Evolutionary conservation across 2,113 vertebrate genomes (phyloP), one percentile per base, ranked within the genome.

Genomic region (Ranitomeya imitator): DNA sequence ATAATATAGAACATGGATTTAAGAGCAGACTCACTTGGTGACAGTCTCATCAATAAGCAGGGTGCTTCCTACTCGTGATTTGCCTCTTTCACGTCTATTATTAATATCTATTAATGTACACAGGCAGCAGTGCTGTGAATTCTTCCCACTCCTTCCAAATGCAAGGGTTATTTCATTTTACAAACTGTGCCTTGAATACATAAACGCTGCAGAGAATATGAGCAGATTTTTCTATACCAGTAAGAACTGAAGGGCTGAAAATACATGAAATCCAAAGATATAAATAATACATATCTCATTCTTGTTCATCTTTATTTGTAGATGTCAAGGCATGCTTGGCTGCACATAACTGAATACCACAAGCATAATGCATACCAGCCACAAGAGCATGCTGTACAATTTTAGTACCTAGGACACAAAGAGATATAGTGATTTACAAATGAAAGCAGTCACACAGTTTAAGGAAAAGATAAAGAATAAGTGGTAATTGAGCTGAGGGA

Each of bases 231-330:
- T 55, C 59, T 11, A 85, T 37, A 76, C 26, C 18, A 85, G 51
- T 21, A 85, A 85, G 69, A 71, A 71, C 61, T 85, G 83, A 59
- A 54, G 69, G n/a, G 59, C 71, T 77, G 16, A 77, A 76, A 78
- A 85, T 51, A 71, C 15, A 51, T 55, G 18, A 69, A 71, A 26
- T 54, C 19, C 52, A 57, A 85, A 16, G 83, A 51, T 77, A 85
- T 85, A 85, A 85, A 85, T 85, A 85, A 85, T 77, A 85, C 84
- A 85, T 85, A 76, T 77, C 26, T 77, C 69, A 74, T 45, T 60
- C 81, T 61, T 85, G 84, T 85, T 85, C 69, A 37, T 76, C 84
- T 74, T 85, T 74, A 85, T 85, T 73, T 76, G 57, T 57, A 55
- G 55, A 85, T 76, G 55, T 76, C 54, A 85, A 18, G 12, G 23